These are phyloP conservation scores for Odontocerum albicorne DNA, from an alignment of 2,888 invertebrate genomes.

Conservation along the genomic window DNA sequence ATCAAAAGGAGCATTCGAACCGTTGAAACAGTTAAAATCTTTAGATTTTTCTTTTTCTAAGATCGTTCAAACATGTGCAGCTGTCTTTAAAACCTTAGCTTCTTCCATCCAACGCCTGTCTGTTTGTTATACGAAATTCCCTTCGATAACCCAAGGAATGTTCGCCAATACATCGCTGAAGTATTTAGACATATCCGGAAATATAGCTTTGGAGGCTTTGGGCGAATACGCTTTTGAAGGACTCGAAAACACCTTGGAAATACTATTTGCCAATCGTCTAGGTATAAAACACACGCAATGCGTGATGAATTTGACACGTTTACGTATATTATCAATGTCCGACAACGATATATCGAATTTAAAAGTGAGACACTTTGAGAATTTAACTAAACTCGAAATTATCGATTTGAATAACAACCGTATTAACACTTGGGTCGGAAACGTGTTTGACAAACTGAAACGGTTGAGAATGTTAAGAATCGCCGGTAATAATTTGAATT, in stretches of 20 bases:
- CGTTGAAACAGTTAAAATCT: constrained; percentile 43
- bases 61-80: constrained; percentile 42
- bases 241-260: constrained; percentile 47
- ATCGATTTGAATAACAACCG: constrained; percentile 59
- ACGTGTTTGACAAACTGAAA: constrained; percentile 46
- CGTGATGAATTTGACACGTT: constrained; percentile 45
- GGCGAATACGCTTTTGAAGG: constrained; percentile 46
- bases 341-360: constrained; percentile 55
- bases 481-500: constrained; percentile 57
- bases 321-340: constrained; percentile 53
- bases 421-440: constrained; percentile 57
- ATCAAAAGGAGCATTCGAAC: constrained; percentile 41
- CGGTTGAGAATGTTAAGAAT: constrained; percentile 51
- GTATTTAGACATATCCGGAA: constrained; percentile 60
- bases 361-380: constrained; percentile 40
- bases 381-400: constrained; percentile 48
- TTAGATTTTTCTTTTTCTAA: constrained; percentile 49
- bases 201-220: constrained; percentile 46
- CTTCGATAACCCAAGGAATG: constrained; percentile 43
- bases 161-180: constrained; percentile 51
- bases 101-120: constrained; percentile 45
- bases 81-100: constrained; percentile 43
- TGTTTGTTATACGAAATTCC: constrained; percentile 52
- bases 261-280: constrained; percentile 51
- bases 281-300: constrained; percentile 47